phyloP scores from a whole-genome alignment of 2,113 vertebrate genomes.

The Hiodon alosoides region DNA sequence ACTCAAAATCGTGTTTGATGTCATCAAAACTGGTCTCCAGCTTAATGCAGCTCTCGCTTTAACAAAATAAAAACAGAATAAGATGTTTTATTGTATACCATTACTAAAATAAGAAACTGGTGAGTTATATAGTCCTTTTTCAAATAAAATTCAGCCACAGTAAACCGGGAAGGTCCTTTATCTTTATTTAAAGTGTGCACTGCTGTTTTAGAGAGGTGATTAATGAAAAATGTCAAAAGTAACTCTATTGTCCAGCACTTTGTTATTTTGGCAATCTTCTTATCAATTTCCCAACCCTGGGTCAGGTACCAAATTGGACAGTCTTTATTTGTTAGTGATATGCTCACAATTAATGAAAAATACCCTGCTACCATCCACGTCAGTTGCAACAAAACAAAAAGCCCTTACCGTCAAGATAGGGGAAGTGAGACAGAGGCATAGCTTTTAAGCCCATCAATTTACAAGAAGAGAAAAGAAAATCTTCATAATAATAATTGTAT shows the following conservation, averaged over 20 bases:
- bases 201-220: constrained; percentile 47
- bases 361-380: constrained; percentile 23
- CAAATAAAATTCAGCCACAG: constrained; percentile 32
- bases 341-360: constrained; percentile 41
- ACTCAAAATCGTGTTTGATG: constrained; percentile 85
- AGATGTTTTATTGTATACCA: constrained; percentile 30
- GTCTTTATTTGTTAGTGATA: constrained; percentile 45
- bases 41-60: constrained; percentile 69
- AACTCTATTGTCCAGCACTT: constrained; percentile 50
- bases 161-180: constrained; percentile 23
- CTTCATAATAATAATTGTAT: too few species aligned
- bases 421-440: background rate
- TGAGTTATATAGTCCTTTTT: constrained; percentile 36
- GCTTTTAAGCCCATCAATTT: too few species aligned
- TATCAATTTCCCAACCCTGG: constrained; percentile 48
- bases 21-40: constrained; percentile 90
- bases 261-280: constrained; percentile 59
- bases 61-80: constrained; percentile 31
- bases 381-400: constrained; percentile 24
- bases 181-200: constrained; percentile 50
- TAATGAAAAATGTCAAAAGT: constrained; percentile 70
- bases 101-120: constrained; percentile 34
- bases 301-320: constrained; percentile 41
- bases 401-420: constrained; percentile 8
- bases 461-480: too few species aligned